These are phyloP conservation scores for Caenorhabditis latens DNA, from an alignment of 1,140 invertebrate species.

Conservation along the genomic window DNA sequence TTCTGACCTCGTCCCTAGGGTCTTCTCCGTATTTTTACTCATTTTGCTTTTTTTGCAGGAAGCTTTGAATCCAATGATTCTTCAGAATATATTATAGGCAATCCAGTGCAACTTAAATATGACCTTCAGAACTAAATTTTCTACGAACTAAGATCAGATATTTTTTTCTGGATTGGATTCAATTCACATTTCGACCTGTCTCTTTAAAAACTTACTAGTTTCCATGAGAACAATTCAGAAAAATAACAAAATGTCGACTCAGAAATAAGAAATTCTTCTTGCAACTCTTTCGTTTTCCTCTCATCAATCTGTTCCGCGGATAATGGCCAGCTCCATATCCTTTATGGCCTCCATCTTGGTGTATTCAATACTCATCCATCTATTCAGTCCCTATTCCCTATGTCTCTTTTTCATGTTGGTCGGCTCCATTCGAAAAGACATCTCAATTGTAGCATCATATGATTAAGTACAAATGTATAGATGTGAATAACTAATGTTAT, in stretches of 20 bases:
- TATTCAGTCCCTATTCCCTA: constrained; percentile 12
- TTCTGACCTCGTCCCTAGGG: not conserved
- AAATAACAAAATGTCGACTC: too few species aligned
- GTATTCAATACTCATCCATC: constrained; percentile 53
- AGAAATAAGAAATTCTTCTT: not conserved
- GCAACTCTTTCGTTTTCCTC: not conserved
- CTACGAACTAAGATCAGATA: too few species aligned
- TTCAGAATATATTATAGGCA: too few species aligned
- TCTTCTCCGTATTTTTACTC: not conserved
- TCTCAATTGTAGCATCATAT: constrained; percentile 2
- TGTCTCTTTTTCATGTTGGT: not conserved
- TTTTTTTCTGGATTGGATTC: too few species aligned
- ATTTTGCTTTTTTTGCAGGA: not conserved
- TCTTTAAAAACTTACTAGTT: too few species aligned
- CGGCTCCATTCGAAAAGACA: not conserved
- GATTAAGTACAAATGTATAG: constrained; percentile 17
- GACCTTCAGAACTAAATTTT: too few species aligned
- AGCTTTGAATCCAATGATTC: not conserved
- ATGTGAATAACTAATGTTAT: constrained; percentile 10
- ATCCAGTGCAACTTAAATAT: too few species aligned
- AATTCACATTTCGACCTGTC: too few species aligned
- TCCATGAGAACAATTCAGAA: too few species aligned
- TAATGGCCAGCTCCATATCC: constrained; percentile 27
- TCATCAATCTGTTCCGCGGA: constrained; percentile 50
- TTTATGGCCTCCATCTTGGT: constrained; percentile 17